Base-by-base conservation (phyloP, 2,113 vertebrate genomes). In the Tragelaphus imberbis region DNA sequence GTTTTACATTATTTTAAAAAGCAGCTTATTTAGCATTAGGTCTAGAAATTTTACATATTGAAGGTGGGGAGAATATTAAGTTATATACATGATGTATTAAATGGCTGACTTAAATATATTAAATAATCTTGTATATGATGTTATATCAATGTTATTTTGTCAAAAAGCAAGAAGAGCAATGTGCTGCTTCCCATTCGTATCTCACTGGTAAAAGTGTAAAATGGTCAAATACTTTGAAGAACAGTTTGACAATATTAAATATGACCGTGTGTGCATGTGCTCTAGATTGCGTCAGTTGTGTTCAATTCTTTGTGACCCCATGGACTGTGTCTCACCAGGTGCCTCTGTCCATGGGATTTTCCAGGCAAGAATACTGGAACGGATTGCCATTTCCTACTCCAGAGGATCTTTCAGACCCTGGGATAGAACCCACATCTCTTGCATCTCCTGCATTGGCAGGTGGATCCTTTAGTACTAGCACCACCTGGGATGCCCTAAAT, bases 191-290 rank as follows among this genome's bases (percentile, higher is more conserved):
- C 25, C 2, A 56, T 10, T 68, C 49, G 88, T 11, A 85, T 25
- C 49, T 51, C 13, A 5, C 84, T 89, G n/a, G 19, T 94, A 19
- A 91, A 84, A 65, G 12, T 47, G n/a, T 68, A 59, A 90, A 95
- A 30, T 53, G 27, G 16, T 58, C 11, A 27, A 59, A 25, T 63
- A 51, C 19, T 80, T 92, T 53, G 84, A 84, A 79, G 17, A 56
- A 6, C 44, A 81, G 23, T 61, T 82, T 94, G 30, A 55, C 12
- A 88, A 44, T 59, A 68, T 19, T 49, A 49, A 80, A 68, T 59
- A 68, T 3, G 25, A 80, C 53, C 80, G 6, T 90, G 68, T 40
- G 36, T 75, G 68, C 8, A 36, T 23, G n/a, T 21, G 8, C 36
- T 17, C 68, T 75, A 75, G 23, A 21, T 75, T 0, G 0, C 21